Evolutionary conservation across 2,113 vertebrate genomes (phyloP).

Genomic region (Cyrtonyx montezumae): DNA sequence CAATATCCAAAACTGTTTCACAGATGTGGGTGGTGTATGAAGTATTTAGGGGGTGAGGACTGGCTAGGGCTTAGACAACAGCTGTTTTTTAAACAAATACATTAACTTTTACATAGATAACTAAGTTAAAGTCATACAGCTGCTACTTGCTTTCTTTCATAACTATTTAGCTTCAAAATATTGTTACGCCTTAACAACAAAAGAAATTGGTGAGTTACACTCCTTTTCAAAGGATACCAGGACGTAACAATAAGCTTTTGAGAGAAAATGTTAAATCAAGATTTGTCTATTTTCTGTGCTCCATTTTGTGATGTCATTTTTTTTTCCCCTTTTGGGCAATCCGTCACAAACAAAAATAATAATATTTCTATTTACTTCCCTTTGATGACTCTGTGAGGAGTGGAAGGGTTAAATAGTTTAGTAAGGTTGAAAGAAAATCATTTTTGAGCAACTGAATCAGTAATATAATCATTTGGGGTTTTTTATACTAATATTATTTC

Average conservation of each 20-base stretch:
- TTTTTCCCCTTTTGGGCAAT: not conserved
- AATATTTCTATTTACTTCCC: not conserved
- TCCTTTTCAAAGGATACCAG: not conserved
- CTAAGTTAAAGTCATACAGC: not conserved
- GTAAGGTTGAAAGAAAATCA: not conserved
- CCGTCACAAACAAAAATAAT: not conserved
- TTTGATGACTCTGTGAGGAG: not conserved
- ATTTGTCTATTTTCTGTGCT: not conserved
- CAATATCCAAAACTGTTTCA: not conserved
- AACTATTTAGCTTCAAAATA: not conserved
- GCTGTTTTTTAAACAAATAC: not conserved
- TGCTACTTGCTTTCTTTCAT: not conserved
- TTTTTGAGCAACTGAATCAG: not conserved
- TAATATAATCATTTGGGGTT: not conserved
- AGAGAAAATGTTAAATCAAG: not conserved
- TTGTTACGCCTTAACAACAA: not conserved
- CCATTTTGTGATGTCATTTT: not conserved
- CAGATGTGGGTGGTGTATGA: not conserved
- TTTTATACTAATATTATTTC: not conserved
- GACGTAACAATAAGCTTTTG: not conserved
- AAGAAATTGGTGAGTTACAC: not conserved
- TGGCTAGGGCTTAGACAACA: constrained; percentile 3
- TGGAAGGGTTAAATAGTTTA: not conserved
- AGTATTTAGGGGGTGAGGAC: not conserved
- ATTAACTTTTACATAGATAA: not conserved